Evolutionary conservation across 2,888 invertebrate species (phyloP).

Genomic region (Ectropis crepuscularia): DNA sequence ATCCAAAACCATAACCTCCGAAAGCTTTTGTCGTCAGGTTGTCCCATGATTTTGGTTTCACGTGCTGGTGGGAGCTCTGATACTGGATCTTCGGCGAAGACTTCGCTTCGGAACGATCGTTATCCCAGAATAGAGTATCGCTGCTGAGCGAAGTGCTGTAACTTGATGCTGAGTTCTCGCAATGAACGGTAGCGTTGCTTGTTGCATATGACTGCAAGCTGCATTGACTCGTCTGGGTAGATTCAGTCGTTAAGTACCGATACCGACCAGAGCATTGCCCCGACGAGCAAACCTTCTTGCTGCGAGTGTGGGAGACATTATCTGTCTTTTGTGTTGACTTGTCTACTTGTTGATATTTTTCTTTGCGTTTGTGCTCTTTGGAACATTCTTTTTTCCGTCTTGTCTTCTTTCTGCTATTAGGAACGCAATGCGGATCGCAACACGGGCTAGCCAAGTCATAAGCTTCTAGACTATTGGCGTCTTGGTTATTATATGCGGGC

Average conservation of each 20-base stretch:
- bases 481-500: constrained; percentile 86
- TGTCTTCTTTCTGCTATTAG: constrained; percentile 82
- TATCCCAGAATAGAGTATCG: constrained; percentile 94
- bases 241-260: constrained; percentile 87
- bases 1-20: constrained; percentile 94
- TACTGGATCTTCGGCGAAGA: constrained; percentile 79
- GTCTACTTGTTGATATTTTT: constrained; percentile 83
- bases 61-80: constrained; percentile 75
- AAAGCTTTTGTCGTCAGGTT: constrained; percentile 94
- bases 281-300: constrained; percentile 72
- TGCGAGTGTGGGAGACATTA: constrained; percentile 75
- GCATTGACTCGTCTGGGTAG: constrained; percentile 90
- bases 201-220: constrained; percentile 94
- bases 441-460: constrained; percentile 95
- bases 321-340: constrained; percentile 78
- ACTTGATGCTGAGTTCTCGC: constrained; percentile 90
- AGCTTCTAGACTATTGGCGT: constrained; percentile 92
- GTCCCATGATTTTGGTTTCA: constrained; percentile 95
- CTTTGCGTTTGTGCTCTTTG: constrained; percentile 87
- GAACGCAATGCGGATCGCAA: constrained; percentile 94
- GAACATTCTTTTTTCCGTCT: constrained; percentile 85
- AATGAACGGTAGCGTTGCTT: constrained; percentile 87
- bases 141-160: constrained; percentile 94
- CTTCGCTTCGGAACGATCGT: constrained; percentile 73
- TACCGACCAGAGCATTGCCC: constrained; percentile 77